Conservation (phyloP, 2,888 invertebrate species). For the Ceratothoa steindachneri region DNA sequence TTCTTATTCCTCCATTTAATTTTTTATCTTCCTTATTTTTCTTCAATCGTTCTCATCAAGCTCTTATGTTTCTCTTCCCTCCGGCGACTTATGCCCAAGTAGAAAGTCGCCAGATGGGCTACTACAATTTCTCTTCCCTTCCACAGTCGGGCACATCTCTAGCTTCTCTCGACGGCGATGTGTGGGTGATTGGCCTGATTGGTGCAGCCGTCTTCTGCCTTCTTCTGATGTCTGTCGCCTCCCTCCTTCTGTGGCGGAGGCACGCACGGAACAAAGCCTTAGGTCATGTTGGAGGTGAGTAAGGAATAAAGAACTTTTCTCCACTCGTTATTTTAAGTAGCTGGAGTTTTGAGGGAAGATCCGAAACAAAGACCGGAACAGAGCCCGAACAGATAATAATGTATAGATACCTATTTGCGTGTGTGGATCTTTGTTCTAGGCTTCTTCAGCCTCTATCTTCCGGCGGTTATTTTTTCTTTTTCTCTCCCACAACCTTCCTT, state of each 20-base stretch:
- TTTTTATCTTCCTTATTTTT: no score
- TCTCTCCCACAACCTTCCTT: no score
- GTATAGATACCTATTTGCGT: no score
- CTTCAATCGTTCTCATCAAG: no score
- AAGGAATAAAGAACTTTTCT: not conserved
- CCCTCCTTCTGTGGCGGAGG: conserved; percentile 29
- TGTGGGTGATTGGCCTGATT: conserved; percentile 35
- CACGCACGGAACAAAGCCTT: conserved; percentile 39
- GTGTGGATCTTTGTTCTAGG: no score
- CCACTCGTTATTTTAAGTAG: not conserved
- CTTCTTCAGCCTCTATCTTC: no score
- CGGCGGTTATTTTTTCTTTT: no score
- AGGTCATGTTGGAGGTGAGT: conserved; percentile 30
- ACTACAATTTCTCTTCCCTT: not conserved
- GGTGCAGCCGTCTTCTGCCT: conserved; percentile 40
- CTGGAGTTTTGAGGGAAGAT: not conserved
- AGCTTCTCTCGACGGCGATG: conserved; percentile 32
- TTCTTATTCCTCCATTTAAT: no score
- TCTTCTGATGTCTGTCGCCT: conserved; percentile 27
- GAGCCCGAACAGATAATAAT: not conserved
- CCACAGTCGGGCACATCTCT: conserved; percentile 33
- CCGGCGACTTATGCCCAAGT: no score
- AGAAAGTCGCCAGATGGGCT: no score
- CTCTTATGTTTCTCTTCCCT: no score
- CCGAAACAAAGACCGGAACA: not conserved